A percentile compares a stretch with the other conserved stretches of the same genome.
Evolutionary conservation across 2,113 vertebrate species (phyloP).

Genomic region (Ptilorrhoa leucosticta): DNA sequence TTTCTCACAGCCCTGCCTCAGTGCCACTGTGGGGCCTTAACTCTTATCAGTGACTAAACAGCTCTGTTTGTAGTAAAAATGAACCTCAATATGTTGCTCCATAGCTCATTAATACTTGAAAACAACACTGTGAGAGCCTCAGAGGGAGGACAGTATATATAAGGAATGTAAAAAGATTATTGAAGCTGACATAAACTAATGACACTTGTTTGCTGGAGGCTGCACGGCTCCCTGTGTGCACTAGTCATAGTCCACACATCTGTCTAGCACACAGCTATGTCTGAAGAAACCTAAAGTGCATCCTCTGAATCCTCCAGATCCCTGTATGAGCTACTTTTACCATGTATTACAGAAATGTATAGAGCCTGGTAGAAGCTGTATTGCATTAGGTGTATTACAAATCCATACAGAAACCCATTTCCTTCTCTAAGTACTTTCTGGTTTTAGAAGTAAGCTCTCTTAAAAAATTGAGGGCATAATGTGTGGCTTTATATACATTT

Average conservation of each 20-base stretch:
- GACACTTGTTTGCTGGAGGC: not conserved
- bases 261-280: not conserved
- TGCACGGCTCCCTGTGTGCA: not conserved
- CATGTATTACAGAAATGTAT: not conserved
- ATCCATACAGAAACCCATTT: not conserved
- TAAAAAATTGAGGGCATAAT: not conserved
- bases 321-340: not conserved
- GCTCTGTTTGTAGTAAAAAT: not conserved
- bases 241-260: not conserved
- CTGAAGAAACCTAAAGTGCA: not conserved
- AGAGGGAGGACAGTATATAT: not conserved
- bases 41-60: not conserved
- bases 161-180: not conserved
- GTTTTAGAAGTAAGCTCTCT: not conserved
- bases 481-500: not conserved
- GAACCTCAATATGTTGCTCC: not conserved
- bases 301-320: not conserved
- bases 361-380: not conserved
- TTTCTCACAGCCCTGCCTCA: not conserved
- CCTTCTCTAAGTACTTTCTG: not conserved
- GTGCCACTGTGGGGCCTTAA: not conserved
- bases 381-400: not conserved
- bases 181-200: not conserved
- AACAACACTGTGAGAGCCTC: not conserved
- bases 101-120: not conserved